A percentile compares a stretch with the other conserved stretches of the same genome.
phyloP scores from a whole-genome alignment of 2,113 vertebrate species.

The Alexandromys fortis region DNA sequence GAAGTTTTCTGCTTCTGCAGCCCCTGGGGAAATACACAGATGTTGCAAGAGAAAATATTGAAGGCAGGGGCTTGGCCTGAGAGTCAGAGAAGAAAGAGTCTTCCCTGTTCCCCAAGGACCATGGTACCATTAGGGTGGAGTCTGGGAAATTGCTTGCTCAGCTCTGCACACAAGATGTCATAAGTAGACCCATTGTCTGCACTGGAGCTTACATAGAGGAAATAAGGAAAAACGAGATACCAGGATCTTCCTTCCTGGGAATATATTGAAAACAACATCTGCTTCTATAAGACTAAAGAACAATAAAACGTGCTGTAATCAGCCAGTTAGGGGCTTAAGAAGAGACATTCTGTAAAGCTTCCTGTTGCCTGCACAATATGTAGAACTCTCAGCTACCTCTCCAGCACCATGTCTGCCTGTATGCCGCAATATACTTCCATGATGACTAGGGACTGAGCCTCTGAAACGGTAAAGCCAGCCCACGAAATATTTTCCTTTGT shows the following conservation, averaged over 20 bases:
- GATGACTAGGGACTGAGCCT: too few species aligned
- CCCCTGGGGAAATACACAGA: neutral
- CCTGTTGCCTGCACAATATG: too few species aligned
- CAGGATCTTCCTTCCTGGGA: neutral
- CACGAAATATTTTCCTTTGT: too few species aligned
- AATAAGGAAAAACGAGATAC: neutral
- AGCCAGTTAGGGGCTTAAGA: neutral
- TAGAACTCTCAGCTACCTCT: too few species aligned
- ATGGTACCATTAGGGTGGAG: neutral
- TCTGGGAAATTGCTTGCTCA: neutral
- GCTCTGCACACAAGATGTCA: neutral
- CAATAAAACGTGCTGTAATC: neutral
- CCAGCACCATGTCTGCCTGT: too few species aligned
- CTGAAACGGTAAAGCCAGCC: too few species aligned
- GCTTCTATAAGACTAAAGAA: neutral
- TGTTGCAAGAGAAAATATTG: neutral
- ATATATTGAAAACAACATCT: neutral
- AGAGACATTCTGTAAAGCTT: neutral
- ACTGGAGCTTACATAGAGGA: neutral
- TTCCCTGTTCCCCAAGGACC: neutral
- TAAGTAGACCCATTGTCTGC: neutral
- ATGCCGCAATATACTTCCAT: too few species aligned
- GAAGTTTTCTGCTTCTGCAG: neutral
- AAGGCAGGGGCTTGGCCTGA: neutral
- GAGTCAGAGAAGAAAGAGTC: neutral